Base-by-base conservation (phyloP, 2,888 invertebrate genomes). In the Beris chalybata region DNA sequence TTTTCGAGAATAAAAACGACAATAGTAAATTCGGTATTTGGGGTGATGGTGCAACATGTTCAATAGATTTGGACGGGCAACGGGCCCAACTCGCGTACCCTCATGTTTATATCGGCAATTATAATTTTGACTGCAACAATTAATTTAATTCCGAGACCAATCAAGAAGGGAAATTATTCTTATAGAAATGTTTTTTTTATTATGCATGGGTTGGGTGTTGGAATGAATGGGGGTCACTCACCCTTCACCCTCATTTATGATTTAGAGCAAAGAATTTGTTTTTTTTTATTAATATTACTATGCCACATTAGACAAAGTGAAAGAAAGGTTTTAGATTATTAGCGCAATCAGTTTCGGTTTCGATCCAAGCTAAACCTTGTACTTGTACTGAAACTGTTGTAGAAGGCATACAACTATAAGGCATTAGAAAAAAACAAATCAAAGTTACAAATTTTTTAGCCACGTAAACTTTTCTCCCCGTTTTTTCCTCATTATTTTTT, bases 101-200 rank as follows among this genome's bases (percentile, higher is more conserved):
- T 38, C 61, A 61, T 61, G 61, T 61, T 61, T 50, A 52, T 52
- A 61, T 61, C 61, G 61, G 52, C 61, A 61, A 61, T 61, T 61
- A 61, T 61, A 61, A 61, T 52, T 61, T 61, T 61, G 61, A 61
- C 61, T 61, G 52, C 52, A 61, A 61, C 61, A 61, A 61, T 61
- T 61, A 61, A 61, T 61, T 61, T 32, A 50, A 61, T 61, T 50
- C 50, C 22, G 32, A 4, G 50, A 11, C 15, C 50, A 15, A 61
- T 61, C 29, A 30, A 61, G 22, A 4, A 15, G 22, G 52, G 61
- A 47, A 61, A 50, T 15, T 38, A 38, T 52, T 56, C 43, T 61
- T 38, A 61, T 61, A 38, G 38, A 61, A 61, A 61, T 50, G 61
- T 52, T 50, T 32, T 32, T 38, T 50, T 52, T 52, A 13, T 38